A percentile compares a stretch with the other conserved stretches of the same genome.
Conservation (phyloP, 2,113 vertebrate genomes). For the Dromas ardeola region DNA sequence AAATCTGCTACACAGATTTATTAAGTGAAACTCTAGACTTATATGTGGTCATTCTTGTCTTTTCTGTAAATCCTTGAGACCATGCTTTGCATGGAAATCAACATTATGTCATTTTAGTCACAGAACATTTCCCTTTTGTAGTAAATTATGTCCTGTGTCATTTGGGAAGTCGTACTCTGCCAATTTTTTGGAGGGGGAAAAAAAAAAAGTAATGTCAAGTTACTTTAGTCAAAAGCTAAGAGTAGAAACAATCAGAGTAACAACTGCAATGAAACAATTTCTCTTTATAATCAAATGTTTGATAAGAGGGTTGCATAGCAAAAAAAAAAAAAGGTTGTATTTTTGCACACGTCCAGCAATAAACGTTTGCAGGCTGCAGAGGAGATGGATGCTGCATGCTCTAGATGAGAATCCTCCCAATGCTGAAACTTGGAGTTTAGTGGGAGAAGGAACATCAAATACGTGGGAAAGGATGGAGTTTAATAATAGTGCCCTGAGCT, state of each 20-base stretch:
- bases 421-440: background rate
- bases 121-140: conserved; percentile 42
- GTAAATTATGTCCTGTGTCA: conserved; percentile 11
- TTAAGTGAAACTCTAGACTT: conserved; percentile 13
- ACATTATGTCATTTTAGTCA: conserved; percentile 37
- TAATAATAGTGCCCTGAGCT: background rate
- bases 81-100: conserved; percentile 24
- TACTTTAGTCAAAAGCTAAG: background rate
- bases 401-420: background rate
- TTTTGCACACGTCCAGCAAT: background rate
- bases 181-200: fast-evolving
- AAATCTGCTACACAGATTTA: background rate
- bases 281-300: background rate
- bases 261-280: background rate
- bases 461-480: background rate
- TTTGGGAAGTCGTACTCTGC: background rate
- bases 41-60: conserved; percentile 10
- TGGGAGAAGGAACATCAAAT: background rate
- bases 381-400: fast-evolving
- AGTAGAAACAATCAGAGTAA: background rate
- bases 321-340: background rate
- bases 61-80: conserved; percentile 30
- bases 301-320: background rate
- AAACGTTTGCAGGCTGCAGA: background rate
- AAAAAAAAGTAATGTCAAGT: background rate